Evolutionary conservation across 30 jellyfish, hydroid and myxozoan genomes (phyloP).

Genomic region (Turritopsis dohrnii): DNA sequence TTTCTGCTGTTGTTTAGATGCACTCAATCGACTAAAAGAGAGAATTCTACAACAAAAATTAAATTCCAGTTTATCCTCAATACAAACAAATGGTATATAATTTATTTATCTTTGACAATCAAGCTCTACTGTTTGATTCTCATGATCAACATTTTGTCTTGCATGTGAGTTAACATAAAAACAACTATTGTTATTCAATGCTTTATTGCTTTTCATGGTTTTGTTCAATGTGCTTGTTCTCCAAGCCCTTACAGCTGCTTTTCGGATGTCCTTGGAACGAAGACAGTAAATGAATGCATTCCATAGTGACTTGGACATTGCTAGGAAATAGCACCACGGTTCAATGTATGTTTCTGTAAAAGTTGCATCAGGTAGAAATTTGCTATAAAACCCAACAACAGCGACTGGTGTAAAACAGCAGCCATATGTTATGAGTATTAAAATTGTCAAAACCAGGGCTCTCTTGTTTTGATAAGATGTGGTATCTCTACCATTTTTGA

Average conservation of each 20-base stretch:
- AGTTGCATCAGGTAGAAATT: not conserved
- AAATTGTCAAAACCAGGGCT: not conserved
- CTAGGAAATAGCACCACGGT: constrained; percentile 2
- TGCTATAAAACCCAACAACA: not conserved
- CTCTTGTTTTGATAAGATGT: not conserved
- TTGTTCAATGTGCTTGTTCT: not conserved
- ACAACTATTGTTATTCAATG: not conserved
- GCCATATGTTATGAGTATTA: not conserved
- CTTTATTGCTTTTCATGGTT: not conserved
- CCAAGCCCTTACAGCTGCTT: not conserved
- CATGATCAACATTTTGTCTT: not conserved
- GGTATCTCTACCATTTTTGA: not conserved
- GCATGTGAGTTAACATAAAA: not conserved
- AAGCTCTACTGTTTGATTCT: not conserved
- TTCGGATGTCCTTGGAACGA: not conserved
- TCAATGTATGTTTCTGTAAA: not conserved
- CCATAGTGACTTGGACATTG: constrained; percentile 10
- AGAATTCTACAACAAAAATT: constrained; percentile 58
- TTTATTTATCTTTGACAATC: not conserved
- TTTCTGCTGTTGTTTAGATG: constrained; percentile 31
- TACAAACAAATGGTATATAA: constrained; percentile 27
- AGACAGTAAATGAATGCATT: constrained; percentile 1
- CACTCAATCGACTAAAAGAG: constrained; percentile 43
- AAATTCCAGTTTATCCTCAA: constrained; percentile 25
- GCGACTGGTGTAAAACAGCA: constrained; percentile 5